Conservation (phyloP, 2,888 invertebrate genomes). For the Myopa testacea region DNA sequence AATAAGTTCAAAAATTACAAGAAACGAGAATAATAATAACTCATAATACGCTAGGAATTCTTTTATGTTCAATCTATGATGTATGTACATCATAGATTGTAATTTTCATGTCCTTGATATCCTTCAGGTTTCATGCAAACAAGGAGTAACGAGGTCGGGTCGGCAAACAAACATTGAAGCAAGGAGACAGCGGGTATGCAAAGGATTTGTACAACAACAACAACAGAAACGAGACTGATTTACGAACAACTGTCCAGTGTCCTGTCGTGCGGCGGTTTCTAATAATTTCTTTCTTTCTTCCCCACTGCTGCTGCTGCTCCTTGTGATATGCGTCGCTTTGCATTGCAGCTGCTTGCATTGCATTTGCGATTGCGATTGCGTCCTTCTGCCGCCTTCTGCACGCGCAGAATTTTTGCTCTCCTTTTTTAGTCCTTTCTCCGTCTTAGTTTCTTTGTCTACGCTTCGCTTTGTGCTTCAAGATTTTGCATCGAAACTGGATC, state of each 20-base stretch:
- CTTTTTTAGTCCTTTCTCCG: not conserved
- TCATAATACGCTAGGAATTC: no score
- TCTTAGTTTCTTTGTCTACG: not conserved
- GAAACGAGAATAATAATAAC: no score
- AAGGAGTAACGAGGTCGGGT: not conserved
- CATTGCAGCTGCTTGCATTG: not conserved
- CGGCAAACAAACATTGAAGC: not conserved
- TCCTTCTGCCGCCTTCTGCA: not conserved
- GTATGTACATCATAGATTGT: not conserved
- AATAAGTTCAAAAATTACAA: no score
- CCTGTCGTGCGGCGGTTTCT: conserved; percentile 32
- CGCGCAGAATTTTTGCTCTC: conserved; percentile 1
- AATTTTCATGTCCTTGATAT: not conserved
- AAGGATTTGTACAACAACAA: not conserved
- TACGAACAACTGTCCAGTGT: conserved; percentile 12
- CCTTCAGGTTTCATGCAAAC: not conserved
- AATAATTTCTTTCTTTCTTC: not conserved
- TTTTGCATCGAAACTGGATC: conserved; percentile 35
- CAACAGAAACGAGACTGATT: not conserved
- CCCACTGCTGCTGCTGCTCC: no score
- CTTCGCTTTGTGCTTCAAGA: not conserved
- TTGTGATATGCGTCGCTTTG: not conserved
- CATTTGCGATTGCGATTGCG: not conserved
- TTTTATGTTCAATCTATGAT: no score
- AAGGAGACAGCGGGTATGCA: not conserved